A percentile compares a stretch with the other conserved stretches of the same genome.
phyloP scores from a whole-genome alignment of 2,113 vertebrate species.

The Anseranas semipalmata region DNA sequence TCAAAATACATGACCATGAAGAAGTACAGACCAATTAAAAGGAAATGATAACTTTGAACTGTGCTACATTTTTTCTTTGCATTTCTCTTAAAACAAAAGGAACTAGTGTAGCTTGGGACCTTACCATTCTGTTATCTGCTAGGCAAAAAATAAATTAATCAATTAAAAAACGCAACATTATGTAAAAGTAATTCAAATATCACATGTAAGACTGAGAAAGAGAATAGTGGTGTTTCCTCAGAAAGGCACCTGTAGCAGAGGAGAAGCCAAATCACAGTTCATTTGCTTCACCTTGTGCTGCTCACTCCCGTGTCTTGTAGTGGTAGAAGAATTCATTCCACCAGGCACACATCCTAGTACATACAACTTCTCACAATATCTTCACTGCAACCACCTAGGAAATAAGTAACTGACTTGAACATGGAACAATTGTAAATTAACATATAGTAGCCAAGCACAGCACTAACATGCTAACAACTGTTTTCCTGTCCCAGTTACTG shows the following conservation, averaged over 20 bases:
- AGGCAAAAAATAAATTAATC: not conserved
- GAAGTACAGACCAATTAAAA: not conserved
- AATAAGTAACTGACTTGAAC: not conserved
- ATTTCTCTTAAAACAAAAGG: not conserved
- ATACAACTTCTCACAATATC: not conserved
- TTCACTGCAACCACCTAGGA: not conserved
- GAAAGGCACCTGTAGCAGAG: not conserved
- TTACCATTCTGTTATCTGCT: not conserved
- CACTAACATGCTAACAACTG: not conserved
- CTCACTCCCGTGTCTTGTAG: not conserved
- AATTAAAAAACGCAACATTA: not conserved
- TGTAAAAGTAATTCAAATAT: not conserved
- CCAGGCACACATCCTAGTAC: not conserved
- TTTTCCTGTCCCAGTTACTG: not conserved
- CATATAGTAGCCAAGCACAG: slow-evolving; percentile 19
- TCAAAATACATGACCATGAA: not conserved
- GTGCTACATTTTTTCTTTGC: not conserved
- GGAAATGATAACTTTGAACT: not conserved
- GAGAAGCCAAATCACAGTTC: not conserved
- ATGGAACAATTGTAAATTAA: not conserved
- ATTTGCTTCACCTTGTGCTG: not conserved
- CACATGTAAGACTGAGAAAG: not conserved
- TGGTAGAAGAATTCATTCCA: not conserved
- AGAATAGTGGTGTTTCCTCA: not conserved
- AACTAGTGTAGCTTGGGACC: not conserved